Percentiles rank a stretch among this genome's conserved stretches.
phyloP scores from a whole-genome alignment of 2,113 vertebrate species.

The Anoplopoma fimbria region DNA sequence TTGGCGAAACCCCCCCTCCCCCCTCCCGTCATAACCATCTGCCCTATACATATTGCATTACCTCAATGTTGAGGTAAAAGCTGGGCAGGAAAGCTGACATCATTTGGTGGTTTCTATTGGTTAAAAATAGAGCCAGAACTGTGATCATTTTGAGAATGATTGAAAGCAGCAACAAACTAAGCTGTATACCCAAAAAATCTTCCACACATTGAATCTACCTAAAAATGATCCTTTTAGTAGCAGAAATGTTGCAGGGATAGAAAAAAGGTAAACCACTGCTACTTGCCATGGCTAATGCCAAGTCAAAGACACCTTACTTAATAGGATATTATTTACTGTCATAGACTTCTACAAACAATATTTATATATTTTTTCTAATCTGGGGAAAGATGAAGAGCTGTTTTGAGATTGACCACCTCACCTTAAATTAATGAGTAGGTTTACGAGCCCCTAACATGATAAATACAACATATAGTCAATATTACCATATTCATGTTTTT shows the following conservation, averaged over 20 bases:
- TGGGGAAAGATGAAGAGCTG: background rate
- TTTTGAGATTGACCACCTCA: background rate
- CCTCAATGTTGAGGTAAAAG: constrained; percentile 17
- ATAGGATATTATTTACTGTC: background rate
- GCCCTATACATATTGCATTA: constrained; percentile 62
- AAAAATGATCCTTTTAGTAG: background rate
- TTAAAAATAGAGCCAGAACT: constrained; percentile 34
- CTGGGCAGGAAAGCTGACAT: constrained; percentile 29
- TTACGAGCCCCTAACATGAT: background rate
- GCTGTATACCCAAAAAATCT: background rate
- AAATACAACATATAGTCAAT: background rate
- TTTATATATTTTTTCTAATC: background rate
- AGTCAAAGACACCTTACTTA: background rate
- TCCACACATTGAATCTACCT: background rate
- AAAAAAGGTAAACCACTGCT: background rate
- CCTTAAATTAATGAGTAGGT: background rate
- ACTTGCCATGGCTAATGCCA: background rate
- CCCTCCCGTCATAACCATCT: constrained; percentile 46
- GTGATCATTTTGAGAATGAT: background rate
- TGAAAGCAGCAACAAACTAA: background rate
- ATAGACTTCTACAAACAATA: background rate
- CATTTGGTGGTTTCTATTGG: constrained; percentile 4
- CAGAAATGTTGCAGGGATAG: background rate
- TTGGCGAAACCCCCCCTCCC: background rate
- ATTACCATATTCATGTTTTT: background rate